Evolutionary conservation across 1,140 invertebrate species (phyloP), one percentile per base, ranked within the genome.

Genomic region (Lepidotrigona ventralis): DNA sequence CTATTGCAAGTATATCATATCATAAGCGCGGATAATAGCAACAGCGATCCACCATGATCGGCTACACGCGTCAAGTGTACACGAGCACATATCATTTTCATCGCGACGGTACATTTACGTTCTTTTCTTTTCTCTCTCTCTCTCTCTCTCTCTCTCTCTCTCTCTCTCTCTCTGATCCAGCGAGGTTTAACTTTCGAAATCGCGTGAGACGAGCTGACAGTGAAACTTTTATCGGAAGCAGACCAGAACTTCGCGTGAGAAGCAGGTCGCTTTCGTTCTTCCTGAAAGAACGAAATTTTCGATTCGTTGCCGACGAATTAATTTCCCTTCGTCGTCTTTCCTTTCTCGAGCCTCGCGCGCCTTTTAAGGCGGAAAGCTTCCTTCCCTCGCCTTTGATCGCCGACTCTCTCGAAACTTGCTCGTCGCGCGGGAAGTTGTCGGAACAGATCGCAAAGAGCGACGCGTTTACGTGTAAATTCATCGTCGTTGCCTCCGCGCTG

Each of bases 31-130:
- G 14, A 73, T 53, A 8, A 46, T 8, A 46, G 51, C n/a, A 17
- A 58, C n/a, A 1, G 53, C 69, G 6, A 68, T 79, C 29, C 33
- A 58, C 8, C 82, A 58, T 77, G 77, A 79, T 56, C 60, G 56
- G 39, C 33, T 46, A 19, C 29, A 23, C n/a, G 60, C 51, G 68
- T n/a, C 68, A 73, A 46, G 6, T 8, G 39, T 86, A n/a, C n/a
- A n/a, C 85, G 53, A 51, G 64, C 78, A 87, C 86, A 85, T 88
- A 88, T 87, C 83, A 87, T 88, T 88, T 88, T 19, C 63, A 88
- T 74, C 71, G n/a, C 60, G 70, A 66, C 33, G 74, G 64, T 71
- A 69, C 23, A 79, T 46, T 46, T 68, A 29, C 63, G 33, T 75
- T 66, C 8, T 26, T 46, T 66, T 46, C 9, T 46, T 6, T 8